Conservation (phyloP, 2,113 vertebrate species). For the Chaetura pelagica region DNA sequence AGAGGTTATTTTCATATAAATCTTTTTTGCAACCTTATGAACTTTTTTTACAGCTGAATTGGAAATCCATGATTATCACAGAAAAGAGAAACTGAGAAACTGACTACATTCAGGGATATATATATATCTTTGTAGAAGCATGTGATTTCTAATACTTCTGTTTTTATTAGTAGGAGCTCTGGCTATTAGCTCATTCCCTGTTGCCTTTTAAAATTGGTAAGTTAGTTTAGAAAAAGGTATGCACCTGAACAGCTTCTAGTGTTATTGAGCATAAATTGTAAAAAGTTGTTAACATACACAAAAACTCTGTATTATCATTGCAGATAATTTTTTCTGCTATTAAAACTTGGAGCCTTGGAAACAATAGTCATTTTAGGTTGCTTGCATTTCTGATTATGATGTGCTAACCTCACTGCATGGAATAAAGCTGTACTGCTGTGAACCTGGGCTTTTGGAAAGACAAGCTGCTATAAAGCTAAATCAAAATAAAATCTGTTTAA, state of each 20-base stretch:
- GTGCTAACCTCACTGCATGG: background rate
- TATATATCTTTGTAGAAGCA: background rate
- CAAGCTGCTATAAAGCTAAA: background rate
- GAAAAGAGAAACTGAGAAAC: background rate
- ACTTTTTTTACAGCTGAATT: background rate
- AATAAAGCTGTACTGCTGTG: background rate
- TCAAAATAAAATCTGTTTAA: background rate
- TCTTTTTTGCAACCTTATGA: background rate
- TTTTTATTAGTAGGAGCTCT: background rate
- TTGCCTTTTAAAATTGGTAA: background rate
- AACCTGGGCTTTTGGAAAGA: background rate
- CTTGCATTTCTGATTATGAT: background rate
- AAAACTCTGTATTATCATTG: background rate
- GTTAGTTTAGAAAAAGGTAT: background rate
- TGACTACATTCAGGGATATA: background rate
- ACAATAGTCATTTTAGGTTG: background rate
- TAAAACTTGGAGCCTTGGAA: background rate
- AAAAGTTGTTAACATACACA: background rate
- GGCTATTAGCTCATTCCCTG: background rate
- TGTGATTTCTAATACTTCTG: background rate
- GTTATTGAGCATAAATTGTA: background rate
- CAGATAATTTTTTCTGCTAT: background rate
- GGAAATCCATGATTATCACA: background rate
- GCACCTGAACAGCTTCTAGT: background rate
- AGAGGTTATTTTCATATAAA: background rate